A percentile compares a stretch with the other conserved stretches of the same genome.
Conservation (phyloP, 2,888 invertebrate genomes). For the Phytoseiulus persimilis region DNA sequence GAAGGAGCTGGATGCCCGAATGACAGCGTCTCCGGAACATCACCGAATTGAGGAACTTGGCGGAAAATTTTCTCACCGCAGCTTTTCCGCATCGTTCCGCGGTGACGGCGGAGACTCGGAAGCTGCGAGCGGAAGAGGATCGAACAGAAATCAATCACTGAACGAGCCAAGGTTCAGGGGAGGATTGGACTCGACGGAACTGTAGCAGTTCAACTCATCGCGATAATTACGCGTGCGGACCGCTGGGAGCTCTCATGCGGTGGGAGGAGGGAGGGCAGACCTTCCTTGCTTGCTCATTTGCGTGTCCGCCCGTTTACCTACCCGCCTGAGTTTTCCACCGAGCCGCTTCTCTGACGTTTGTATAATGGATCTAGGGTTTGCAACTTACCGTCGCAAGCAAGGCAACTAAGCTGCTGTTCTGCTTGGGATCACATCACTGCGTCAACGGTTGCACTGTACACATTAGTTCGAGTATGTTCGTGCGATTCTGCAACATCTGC, state of each 20-base stretch:
- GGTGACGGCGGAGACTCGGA: background rate
- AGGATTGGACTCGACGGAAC: background rate
- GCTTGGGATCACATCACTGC: background rate
- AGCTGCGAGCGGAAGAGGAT: background rate
- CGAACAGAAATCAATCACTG: background rate
- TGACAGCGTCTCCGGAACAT: background rate
- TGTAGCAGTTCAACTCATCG: background rate
- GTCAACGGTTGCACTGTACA: background rate
- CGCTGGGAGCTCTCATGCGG: background rate
- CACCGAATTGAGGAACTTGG: background rate
- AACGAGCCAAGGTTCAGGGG: background rate
- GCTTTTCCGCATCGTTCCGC: background rate
- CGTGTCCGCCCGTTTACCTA: background rate
- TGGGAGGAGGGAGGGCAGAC: background rate
- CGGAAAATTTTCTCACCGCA: background rate
- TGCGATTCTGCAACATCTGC: background rate
- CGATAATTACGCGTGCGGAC: background rate
- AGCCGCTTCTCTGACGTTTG: background rate
- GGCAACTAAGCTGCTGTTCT: background rate
- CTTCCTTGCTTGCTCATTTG: background rate
- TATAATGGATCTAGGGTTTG: background rate
- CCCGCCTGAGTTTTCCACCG: background rate
- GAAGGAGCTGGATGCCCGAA: background rate
- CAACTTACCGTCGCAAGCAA: background rate
- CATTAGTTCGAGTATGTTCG: background rate